Percentiles rank a stretch among this genome's conserved stretches.
Conservation (phyloP, 92 coral and sea anemone species). For the Umimayanthus chanpuru region DNA sequence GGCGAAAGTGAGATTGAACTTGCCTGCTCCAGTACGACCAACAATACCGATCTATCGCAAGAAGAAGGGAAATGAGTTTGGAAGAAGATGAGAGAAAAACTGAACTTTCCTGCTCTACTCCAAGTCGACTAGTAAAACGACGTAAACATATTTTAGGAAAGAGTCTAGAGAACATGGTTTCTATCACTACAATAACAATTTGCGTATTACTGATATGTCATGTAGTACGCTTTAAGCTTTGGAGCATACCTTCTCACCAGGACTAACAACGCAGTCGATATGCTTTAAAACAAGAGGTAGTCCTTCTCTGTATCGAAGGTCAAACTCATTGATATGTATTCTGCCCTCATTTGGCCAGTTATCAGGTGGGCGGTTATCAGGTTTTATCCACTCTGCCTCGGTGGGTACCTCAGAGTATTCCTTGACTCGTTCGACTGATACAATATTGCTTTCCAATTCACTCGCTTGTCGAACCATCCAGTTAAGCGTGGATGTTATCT, state of each 20-base stretch:
- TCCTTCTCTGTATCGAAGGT: constrained; percentile 75
- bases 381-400: constrained; percentile 71
- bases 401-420: constrained; percentile 44
- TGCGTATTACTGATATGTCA: too few relatives aligned
- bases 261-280: constrained; percentile 65
- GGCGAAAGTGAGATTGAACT: too few relatives aligned
- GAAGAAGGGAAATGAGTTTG: too few relatives aligned
- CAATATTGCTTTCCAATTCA: constrained; percentile 48
- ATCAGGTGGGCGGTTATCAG: constrained; percentile 77
- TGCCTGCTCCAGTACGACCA: too few relatives aligned
- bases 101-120: too few relatives aligned
- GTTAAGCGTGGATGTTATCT: constrained; percentile 42
- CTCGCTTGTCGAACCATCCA: constrained; percentile 58
- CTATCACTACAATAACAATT: too few relatives aligned
- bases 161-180: too few relatives aligned
- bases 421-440: constrained; percentile 53
- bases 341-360: constrained; percentile 77
- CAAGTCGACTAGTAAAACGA: too few relatives aligned
- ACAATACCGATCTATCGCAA: too few relatives aligned
- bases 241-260: constrained; percentile 75
- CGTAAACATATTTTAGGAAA: too few relatives aligned
- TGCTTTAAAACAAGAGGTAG: constrained; percentile 74
- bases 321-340: constrained; percentile 68
- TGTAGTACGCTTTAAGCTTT: background rate
- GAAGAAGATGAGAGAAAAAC: too few relatives aligned